Evolutionary conservation across 2,888 invertebrate species (phyloP).

Genomic region (Slavum lentiscoides): DNA sequence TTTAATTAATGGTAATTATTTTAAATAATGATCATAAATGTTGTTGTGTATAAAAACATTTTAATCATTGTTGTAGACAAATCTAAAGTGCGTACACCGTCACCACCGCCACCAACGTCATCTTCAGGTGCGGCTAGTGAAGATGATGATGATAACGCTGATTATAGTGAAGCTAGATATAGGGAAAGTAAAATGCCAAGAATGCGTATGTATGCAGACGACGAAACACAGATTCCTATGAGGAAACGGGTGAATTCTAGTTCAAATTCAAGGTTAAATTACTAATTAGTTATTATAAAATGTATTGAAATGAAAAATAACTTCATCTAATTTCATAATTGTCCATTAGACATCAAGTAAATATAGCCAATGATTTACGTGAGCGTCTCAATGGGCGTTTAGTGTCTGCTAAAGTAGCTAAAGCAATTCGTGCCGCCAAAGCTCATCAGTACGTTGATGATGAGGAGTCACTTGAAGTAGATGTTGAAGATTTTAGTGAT

Average conservation of each 20-base stretch:
- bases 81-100: conserved; percentile 43
- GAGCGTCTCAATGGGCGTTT: conserved; percentile 47
- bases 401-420: conserved; percentile 46
- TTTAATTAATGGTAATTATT: no score
- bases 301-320: neutral
- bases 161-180: conserved; percentile 42
- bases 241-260: conserved; percentile 37
- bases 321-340: neutral
- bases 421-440: conserved; percentile 49
- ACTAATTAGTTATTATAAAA: neutral
- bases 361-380: conserved; percentile 48
- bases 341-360: conserved; percentile 37
- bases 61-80: conserved; percentile 28
- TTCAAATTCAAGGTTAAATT: conserved; percentile 43
- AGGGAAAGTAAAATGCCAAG: conserved; percentile 48
- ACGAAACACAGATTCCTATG: conserved; percentile 27
- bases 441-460: conserved; percentile 35
- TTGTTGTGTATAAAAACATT: no score
- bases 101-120: conserved; percentile 46
- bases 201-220: conserved; percentile 51
- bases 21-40: no score
- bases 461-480: conserved; percentile 24
- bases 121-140: conserved; percentile 54
- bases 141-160: conserved; percentile 49
- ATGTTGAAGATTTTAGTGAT: conserved; percentile 39